A percentile compares a stretch with the other conserved stretches of the same genome.
Evolutionary conservation across 2,888 invertebrate genomes (phyloP).

Genomic region (Acanthosepion pharaonis): DNA sequence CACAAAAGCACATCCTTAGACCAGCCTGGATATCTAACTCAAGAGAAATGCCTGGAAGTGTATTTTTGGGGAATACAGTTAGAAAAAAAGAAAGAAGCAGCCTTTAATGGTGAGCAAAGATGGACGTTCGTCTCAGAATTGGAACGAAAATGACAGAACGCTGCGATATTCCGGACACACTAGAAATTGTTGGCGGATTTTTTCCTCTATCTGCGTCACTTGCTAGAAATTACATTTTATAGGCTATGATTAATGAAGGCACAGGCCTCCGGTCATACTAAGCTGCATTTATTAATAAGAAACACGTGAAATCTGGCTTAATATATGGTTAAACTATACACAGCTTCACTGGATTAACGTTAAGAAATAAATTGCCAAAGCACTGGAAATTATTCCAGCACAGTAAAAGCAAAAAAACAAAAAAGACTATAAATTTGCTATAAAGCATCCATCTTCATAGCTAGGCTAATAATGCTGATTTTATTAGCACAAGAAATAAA

Average conservation of each 20-base stretch:
- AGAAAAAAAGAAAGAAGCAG: not conserved
- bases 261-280: not conserved
- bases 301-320: slow-evolving; percentile 18
- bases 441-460: not conserved
- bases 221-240: not conserved
- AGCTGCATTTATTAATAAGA: not conserved
- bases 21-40: too few relatives aligned
- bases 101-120: not conserved
- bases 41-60: too few relatives aligned
- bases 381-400: not conserved
- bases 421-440: not conserved
- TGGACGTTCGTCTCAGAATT: not conserved
- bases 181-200: not conserved
- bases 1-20: too few relatives aligned
- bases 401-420: not conserved
- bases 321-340: not conserved
- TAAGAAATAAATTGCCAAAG: not conserved
- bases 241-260: not conserved
- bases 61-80: too few relatives aligned
- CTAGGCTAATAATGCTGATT: not conserved
- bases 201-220: not conserved
- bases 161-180: not conserved
- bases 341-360: not conserved
- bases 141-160: not conserved
- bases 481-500: not conserved